Evolutionary conservation across 2,113 vertebrate genomes (phyloP).

Genomic region (Nerophis lumbriciformis): DNA sequence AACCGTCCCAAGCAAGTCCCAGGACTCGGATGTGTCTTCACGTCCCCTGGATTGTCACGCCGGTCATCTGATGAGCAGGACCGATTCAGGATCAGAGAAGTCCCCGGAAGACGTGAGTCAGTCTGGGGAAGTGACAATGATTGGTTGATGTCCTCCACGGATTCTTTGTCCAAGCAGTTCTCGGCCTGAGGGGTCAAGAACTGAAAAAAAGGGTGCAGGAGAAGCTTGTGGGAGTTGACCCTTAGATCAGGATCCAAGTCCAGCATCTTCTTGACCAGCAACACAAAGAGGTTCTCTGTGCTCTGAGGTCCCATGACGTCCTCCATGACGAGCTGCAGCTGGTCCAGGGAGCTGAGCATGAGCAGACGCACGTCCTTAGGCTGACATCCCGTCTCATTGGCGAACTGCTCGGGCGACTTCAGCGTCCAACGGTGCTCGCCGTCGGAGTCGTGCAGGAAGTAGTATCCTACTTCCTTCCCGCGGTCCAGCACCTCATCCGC

Average conservation of each 20-base stretch:
- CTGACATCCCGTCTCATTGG: slow-evolving; percentile 1
- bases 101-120: neutral
- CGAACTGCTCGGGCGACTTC: neutral
- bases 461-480: neutral
- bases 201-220: slow-evolving; percentile 5
- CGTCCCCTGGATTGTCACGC: neutral
- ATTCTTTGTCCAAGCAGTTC: neutral
- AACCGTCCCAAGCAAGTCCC: neutral
- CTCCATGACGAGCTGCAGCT: slow-evolving; percentile 1
- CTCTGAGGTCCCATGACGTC: neutral
- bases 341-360: neutral
- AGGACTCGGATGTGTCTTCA: neutral
- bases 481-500: slow-evolving; percentile 14
- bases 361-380: neutral
- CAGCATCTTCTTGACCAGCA: neutral
- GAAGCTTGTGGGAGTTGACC: slow-evolving; percentile 1
- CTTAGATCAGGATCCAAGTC: slow-evolving; percentile 4
- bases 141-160: neutral
- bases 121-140: too few relatives aligned
- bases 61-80: neutral
- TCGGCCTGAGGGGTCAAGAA: neutral
- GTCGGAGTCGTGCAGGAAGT: neutral
- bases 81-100: neutral
- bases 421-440: neutral
- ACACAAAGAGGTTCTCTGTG: neutral